A percentile compares a stretch with the other conserved stretches of the same genome.
These are phyloP conservation scores for Neolamprologus toae DNA, from an alignment of 2,113 vertebrate species.

Conservation along the genomic window DNA sequence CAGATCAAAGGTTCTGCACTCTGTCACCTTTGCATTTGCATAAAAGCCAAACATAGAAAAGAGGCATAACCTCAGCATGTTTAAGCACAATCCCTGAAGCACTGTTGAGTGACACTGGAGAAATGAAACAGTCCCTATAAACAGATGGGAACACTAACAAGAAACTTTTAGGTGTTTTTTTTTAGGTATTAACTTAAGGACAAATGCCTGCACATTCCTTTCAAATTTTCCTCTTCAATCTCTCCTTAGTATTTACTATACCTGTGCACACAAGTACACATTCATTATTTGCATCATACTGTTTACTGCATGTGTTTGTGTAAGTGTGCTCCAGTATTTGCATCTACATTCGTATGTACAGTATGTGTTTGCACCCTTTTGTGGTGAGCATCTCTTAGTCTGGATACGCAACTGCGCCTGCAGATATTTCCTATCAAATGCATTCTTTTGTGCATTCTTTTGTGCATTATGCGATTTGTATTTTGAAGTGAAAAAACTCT, in stretches of 20 bases:
- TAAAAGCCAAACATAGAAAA: slow-evolving; percentile 45
- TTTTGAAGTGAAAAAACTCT: background rate
- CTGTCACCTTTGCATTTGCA: slow-evolving; percentile 47
- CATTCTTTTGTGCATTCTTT: background rate
- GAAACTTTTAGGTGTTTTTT: slow-evolving; percentile 20
- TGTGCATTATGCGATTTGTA: background rate
- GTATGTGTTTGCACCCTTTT: background rate
- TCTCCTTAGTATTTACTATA: background rate
- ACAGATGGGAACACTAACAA: slow-evolving; percentile 28
- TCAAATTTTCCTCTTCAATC: slow-evolving; percentile 4
- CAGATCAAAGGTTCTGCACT: slow-evolving; percentile 55
- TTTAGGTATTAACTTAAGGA: slow-evolving; percentile 3
- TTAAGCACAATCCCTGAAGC: slow-evolving; percentile 39
- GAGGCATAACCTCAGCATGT: slow-evolving; percentile 35
- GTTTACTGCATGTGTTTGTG: background rate
- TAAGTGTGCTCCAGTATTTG: background rate
- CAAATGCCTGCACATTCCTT: background rate
- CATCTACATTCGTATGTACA: background rate
- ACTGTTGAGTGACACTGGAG: slow-evolving; percentile 20
- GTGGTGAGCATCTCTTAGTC: background rate
- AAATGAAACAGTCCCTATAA: slow-evolving; percentile 16
- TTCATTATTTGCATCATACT: background rate
- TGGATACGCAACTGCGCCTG: background rate
- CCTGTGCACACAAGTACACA: background rate
- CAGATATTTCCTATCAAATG: slow-evolving; percentile 21